Conservation (phyloP, 2,113 vertebrate species). For the Epinephelus moara region DNA sequence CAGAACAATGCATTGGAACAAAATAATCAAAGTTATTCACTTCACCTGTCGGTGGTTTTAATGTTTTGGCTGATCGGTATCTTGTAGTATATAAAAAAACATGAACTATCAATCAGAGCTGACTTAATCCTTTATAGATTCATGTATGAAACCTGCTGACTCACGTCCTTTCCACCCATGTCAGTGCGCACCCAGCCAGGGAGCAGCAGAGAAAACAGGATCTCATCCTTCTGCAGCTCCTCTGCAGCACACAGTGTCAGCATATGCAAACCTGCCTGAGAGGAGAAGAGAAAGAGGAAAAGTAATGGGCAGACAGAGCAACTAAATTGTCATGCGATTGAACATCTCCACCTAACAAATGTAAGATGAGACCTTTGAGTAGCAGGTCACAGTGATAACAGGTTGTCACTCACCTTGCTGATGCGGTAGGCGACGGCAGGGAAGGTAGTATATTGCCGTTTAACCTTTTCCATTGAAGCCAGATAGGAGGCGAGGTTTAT, state of each 20-base stretch:
- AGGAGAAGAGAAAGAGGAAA: background rate
- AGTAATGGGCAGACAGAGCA: background rate
- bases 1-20: no score
- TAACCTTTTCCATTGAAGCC: constrained; percentile 65
- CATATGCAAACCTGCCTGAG: constrained; percentile 47
- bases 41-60: no score
- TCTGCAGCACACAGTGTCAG: constrained; percentile 29
- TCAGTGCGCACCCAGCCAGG: constrained; percentile 59
- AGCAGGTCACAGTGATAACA: background rate
- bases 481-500: constrained; percentile 75
- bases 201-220: constrained; percentile 59
- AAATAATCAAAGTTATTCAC: no score
- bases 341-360: background rate
- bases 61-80: no score
- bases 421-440: constrained; percentile 67
- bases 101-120: background rate
- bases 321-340: background rate
- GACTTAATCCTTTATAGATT: background rate
- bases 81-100: constrained; percentile 3
- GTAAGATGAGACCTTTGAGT: background rate
- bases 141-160: constrained; percentile 27
- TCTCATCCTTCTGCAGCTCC: constrained; percentile 55
- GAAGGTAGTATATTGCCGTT: background rate
- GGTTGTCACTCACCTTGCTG: constrained; percentile 74
- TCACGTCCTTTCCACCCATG: constrained; percentile 61